Percentiles rank a stretch among this genome's conserved stretches.
These are phyloP conservation scores for Cyanistes caeruleus DNA, from an alignment of 2,113 vertebrate genomes.

Conservation along the genomic window DNA sequence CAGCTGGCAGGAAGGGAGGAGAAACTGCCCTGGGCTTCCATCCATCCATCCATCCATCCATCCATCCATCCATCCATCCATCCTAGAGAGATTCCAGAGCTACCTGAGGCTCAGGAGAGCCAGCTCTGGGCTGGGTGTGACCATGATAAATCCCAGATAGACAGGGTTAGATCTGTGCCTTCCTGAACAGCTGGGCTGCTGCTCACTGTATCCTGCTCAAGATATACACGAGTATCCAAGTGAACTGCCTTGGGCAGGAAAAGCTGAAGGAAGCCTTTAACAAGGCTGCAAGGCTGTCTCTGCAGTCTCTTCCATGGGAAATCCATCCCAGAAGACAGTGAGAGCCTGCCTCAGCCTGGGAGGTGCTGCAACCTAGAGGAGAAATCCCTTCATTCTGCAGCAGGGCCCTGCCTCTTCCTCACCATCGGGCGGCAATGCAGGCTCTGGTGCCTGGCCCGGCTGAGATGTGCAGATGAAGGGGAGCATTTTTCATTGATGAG, in stretches of 20 bases:
- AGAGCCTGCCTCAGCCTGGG: background rate
- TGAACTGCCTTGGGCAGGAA: background rate
- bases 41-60: background rate
- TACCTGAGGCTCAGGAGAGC: background rate
- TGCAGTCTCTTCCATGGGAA: background rate
- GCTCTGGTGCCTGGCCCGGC: background rate
- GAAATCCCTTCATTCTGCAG: background rate
- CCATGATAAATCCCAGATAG: background rate
- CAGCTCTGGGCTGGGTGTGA: background rate
- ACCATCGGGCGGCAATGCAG: background rate
- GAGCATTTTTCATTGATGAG: background rate
- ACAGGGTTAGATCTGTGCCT: background rate
- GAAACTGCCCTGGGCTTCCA: background rate
- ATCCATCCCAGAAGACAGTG: background rate
- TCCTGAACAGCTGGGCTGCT: background rate
- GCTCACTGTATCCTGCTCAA: background rate
- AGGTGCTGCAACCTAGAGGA: background rate
- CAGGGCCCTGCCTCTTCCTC: background rate
- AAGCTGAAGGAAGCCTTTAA: background rate
- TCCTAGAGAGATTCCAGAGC: background rate
- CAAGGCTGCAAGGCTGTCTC: background rate
- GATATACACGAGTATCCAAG: accelerated
- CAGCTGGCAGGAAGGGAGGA: background rate
- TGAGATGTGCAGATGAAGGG: background rate
- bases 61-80: background rate